Conservation (phyloP, 2,888 invertebrate genomes). For the Nezara viridula region DNA sequence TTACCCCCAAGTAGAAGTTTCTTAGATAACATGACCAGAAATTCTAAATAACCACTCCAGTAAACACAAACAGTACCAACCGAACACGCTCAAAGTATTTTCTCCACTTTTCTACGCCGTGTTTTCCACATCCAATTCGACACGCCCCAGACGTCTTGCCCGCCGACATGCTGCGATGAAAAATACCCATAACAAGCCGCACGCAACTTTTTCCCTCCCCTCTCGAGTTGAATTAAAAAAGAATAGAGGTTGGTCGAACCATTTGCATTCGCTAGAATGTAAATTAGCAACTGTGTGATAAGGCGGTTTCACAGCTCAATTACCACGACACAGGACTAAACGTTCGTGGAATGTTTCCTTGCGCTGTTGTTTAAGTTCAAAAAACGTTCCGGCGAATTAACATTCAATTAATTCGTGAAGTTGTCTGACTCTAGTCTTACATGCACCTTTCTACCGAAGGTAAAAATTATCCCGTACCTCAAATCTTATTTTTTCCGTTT, state of each 20-base stretch:
- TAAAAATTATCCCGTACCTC: not conserved
- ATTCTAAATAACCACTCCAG: not conserved
- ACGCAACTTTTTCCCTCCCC: not conserved
- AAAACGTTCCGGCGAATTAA: not conserved
- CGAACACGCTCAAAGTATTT: not conserved
- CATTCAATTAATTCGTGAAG: conserved; percentile 2
- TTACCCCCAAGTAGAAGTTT: not conserved
- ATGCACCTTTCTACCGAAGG: not conserved
- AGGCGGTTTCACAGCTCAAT: conserved; percentile 26
- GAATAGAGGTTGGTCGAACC: not conserved
- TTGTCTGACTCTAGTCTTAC: not conserved
- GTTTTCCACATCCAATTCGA: not conserved
- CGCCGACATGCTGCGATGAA: conserved; percentile 13
- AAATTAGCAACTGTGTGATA: not conserved
- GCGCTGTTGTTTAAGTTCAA: not conserved
- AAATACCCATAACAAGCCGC: not conserved
- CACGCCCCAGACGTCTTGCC: not conserved
- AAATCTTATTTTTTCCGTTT: too few relatives aligned
- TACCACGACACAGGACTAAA: not conserved
- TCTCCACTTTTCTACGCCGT: conserved; percentile 10
- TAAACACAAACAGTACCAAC: not conserved
- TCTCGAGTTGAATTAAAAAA: not conserved
- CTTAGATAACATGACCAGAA: not conserved
- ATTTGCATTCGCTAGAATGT: not conserved
- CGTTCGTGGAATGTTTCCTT: conserved; percentile 12